Evolutionary conservation across 2,113 vertebrate genomes (phyloP).

Genomic region (Psilopogon haemacephalus): DNA sequence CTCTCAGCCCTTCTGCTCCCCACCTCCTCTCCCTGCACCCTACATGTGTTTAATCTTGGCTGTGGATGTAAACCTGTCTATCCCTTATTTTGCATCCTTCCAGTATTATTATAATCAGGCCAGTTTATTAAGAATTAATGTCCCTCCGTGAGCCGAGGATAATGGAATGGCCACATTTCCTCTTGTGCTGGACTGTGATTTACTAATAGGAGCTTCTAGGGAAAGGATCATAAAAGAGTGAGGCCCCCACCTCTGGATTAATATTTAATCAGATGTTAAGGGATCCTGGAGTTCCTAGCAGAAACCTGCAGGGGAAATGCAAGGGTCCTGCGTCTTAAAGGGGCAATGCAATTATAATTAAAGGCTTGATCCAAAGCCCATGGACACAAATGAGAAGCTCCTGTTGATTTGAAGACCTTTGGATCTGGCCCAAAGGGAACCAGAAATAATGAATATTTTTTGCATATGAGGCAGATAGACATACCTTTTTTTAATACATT

Average conservation of each 20-base stretch:
- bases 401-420: constrained; percentile 43
- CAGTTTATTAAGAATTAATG: constrained; percentile 80
- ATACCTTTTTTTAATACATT: neutral
- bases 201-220: constrained; percentile 72
- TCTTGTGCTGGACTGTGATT: constrained; percentile 64
- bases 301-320: constrained; percentile 65
- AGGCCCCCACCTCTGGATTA: constrained; percentile 60
- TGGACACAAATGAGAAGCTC: constrained; percentile 19
- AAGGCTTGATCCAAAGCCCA: neutral
- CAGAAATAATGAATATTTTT: constrained; percentile 33
- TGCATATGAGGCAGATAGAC: neutral
- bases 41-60: constrained; percentile 60
- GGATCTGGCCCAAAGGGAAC: constrained; percentile 13
- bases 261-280: constrained; percentile 75
- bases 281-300: constrained; percentile 54
- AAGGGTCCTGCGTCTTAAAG: constrained; percentile 58
- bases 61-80: constrained; percentile 69
- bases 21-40: neutral
- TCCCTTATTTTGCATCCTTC: constrained; percentile 65
- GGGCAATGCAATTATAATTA: constrained; percentile 44
- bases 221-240: constrained; percentile 66
- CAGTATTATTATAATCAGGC: constrained; percentile 65
- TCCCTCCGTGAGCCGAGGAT: constrained; percentile 51
- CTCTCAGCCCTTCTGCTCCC: neutral
- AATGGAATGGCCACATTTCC: constrained; percentile 68